These are phyloP conservation scores for Drosophila stalkeri DNA, from an alignment of 2,888 invertebrate genomes.

Conservation along the genomic window DNA sequence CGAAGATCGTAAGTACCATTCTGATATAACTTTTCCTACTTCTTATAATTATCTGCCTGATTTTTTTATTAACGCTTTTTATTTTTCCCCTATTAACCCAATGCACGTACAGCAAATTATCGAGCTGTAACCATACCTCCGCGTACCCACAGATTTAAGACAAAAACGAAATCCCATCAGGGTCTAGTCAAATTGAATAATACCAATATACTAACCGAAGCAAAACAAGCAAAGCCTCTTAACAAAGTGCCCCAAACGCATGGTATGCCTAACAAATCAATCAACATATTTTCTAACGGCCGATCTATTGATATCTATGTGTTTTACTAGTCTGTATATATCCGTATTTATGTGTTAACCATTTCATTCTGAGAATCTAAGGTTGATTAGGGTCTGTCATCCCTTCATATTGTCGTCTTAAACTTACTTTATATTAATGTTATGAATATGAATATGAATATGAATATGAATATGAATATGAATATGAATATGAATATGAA, in stretches of 20 bases:
- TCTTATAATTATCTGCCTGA: slow-evolving; percentile 25
- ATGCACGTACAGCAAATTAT: slow-evolving; percentile 37
- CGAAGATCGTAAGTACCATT: slow-evolving; percentile 91
- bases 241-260: slow-evolving; percentile 25
- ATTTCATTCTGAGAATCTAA: background rate
- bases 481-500: slow-evolving; percentile 2
- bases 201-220: slow-evolving; percentile 17
- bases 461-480: slow-evolving; percentile 3
- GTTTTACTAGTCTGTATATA: background rate
- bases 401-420: background rate
- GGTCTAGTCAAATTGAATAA: slow-evolving; percentile 16
- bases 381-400: background rate
- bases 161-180: slow-evolving; percentile 34
- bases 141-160: slow-evolving; percentile 31
- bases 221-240: slow-evolving; percentile 6
- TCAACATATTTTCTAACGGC: background rate
- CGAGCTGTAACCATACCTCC: slow-evolving; percentile 41
- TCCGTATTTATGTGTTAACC: background rate
- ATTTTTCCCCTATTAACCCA: slow-evolving; percentile 24
- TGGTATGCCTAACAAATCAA: slow-evolving; percentile 40
- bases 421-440: too few species aligned
- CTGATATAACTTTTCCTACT: accelerated
- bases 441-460: background rate
- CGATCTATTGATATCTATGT: background rate
- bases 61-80: slow-evolving; percentile 24